Base-by-base conservation (phyloP, 2,113 vertebrate species). In the Rutilus rutilus region DNA sequence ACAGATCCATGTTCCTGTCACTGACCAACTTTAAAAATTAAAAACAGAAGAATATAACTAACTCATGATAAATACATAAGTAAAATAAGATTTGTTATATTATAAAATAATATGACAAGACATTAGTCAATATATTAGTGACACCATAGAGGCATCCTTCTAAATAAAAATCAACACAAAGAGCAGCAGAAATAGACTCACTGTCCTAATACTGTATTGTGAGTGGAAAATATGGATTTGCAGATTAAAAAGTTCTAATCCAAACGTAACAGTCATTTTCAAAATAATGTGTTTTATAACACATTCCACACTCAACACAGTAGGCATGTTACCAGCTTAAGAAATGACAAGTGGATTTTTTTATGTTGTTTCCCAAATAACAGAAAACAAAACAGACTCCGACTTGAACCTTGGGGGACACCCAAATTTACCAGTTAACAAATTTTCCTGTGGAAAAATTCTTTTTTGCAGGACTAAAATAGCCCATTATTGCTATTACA, bases 401-500 rank as follows among this genome's bases (percentile, higher is more conserved):
- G 30, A n/a, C 19, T 52, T 39, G 30, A 83, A 19, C 27, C 65
- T 45, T 82, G 80, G 2, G 19, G 64, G 27, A 36, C 25, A 54
- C 39, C 33, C 21, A 64, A 50, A 62, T 74, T 8, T 50, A 19
- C 30, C 27, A 76, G 7, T 12, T 27, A 52, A 62, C 15, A 78
- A 79, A 45, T 25, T 36, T 2, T 52, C 50, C 14, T 15, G 9
- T 42, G 8, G 5, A 60, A 60, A 60, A 62, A 82, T 27, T 1
- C 12, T 2, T 45, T 60, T 76, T 6, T 62, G 6, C 86, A 50
- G 36, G 11, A 47, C 52, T 83, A 83, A 86, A 87, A 73, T 78
- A 71, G 27, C 42, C 19, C 62, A 86, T 89, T 82, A 59, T 39
- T 75, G 59, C 87, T 17, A 57, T 84, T 88, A 87, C 85, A 78